Evolutionary conservation across 1,140 invertebrate genomes (phyloP).

Genomic region (Heliconius eleuchia): DNA sequence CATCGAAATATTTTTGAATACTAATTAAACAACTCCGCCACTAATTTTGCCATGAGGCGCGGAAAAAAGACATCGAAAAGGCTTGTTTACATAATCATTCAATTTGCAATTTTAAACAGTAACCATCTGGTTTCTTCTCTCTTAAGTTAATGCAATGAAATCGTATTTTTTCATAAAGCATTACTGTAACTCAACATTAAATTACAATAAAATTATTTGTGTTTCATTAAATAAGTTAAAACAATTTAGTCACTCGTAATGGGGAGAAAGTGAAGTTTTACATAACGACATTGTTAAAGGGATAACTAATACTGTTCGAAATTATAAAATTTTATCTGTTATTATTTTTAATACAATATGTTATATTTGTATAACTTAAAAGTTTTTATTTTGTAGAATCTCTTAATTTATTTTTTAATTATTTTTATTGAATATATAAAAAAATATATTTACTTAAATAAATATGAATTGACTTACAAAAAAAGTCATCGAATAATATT

Average conservation of each 20-base stretch:
- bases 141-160: conserved; percentile 63
- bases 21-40: conserved; percentile 57
- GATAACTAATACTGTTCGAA: conserved; percentile 18
- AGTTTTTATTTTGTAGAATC: not conserved
- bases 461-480: too few species aligned
- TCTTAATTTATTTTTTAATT: not conserved
- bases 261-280: conserved; percentile 16
- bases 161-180: conserved; percentile 53
- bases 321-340: not conserved
- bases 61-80: conserved; percentile 65
- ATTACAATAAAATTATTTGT: conserved; percentile 59
- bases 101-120: conserved; percentile 77
- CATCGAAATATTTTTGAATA: conserved; percentile 69
- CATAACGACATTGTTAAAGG: conserved; percentile 26
- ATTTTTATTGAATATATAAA: too few species aligned
- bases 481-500: too few species aligned
- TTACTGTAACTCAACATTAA: conserved; percentile 48
- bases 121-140: conserved; percentile 71
- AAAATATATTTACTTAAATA: too few species aligned
- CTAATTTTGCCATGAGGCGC: conserved; percentile 58
- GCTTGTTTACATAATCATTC: conserved; percentile 77
- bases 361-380: not conserved
- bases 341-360: not conserved
- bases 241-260: conserved; percentile 13
- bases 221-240: conserved; percentile 35